Conservation (phyloP, 2,888 invertebrate species). For the Spodoptera littoralis region DNA sequence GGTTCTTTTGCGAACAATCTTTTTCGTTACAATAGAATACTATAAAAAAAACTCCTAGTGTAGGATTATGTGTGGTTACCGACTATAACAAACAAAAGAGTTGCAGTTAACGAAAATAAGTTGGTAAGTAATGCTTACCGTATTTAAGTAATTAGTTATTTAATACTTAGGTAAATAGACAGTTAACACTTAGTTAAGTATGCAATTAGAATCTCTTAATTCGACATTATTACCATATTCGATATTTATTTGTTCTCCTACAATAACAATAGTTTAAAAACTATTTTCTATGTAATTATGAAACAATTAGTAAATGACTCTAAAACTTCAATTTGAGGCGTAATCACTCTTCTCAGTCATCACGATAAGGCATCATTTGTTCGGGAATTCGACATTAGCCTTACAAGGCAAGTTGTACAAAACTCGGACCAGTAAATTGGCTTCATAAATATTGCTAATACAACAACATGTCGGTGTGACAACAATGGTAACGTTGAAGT, state of each 20-base stretch:
- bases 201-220: no score
- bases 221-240: no score
- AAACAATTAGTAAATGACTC: constrained; percentile 5
- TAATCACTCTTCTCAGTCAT: constrained; percentile 2
- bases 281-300: neutral
- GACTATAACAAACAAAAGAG: no score
- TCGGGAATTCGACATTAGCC: constrained; percentile 29
- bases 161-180: no score
- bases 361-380: constrained; percentile 11
- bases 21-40: neutral
- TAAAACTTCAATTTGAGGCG: neutral
- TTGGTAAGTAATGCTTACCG: no score
- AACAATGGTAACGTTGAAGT: constrained; percentile 62
- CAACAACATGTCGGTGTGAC: constrained; percentile 66
- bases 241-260: constrained; percentile 11
- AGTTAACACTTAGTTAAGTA: no score
- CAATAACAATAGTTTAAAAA: no score
- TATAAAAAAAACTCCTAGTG: neutral
- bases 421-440: constrained; percentile 33
- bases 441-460: constrained; percentile 51
- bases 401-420: constrained; percentile 29
- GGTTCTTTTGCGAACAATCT: constrained; percentile 56
- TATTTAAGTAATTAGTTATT: no score
- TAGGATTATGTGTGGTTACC: no score
- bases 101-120: no score